Base-by-base conservation (phyloP, 2,797 vertebrate species). In the Phalanger gymnotis region DNA sequence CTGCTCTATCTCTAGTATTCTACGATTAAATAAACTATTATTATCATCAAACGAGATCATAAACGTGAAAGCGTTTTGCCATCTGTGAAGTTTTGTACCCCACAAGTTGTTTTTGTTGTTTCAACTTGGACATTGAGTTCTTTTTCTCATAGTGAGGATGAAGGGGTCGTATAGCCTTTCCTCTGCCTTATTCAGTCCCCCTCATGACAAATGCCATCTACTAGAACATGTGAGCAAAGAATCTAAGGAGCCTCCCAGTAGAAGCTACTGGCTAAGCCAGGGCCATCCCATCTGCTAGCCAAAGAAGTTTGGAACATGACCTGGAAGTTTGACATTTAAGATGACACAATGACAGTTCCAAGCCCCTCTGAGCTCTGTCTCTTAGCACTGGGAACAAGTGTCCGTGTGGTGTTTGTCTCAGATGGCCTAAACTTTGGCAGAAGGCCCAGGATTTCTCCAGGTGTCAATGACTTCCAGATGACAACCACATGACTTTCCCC, bases 331-430 rank as follows among this genome's bases (percentile, higher is more conserved):
- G 73, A 5, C 53, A 52, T 66, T 93, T 3, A 73, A 31, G 2
- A 66, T 30, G 54, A 40, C 16, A 53, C 92, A 54, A 95, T 34
- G 19, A 92, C 92, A 93, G 53, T 92, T 22, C 55, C 81, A 94
- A 92, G 52, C 87, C 73, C 2, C 54, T 6, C 30, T 93, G 31
- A 96, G 28, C 55, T 87, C 5, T 73, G 58, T 30, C 54, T 94
- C 30, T 7, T 89, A 93, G 55, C 58, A 40, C 34, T 53, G 93
- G 55, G 54, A 92, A 34, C 92, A 40, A 1, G 58, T 28, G 81
- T 11, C 57, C 81, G 10, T 0, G 0, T 5, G 22, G 73, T 27
- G 73, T 40, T 87, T 54, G 52, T 91, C 25, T 47, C 14, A 40
- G 55, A 12, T 25, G 19, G 25, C 25, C 58, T 52, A 56, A 53